Evolutionary conservation across 2,888 invertebrate genomes (phyloP).

Genomic region (Camptogramma bilineatum): DNA sequence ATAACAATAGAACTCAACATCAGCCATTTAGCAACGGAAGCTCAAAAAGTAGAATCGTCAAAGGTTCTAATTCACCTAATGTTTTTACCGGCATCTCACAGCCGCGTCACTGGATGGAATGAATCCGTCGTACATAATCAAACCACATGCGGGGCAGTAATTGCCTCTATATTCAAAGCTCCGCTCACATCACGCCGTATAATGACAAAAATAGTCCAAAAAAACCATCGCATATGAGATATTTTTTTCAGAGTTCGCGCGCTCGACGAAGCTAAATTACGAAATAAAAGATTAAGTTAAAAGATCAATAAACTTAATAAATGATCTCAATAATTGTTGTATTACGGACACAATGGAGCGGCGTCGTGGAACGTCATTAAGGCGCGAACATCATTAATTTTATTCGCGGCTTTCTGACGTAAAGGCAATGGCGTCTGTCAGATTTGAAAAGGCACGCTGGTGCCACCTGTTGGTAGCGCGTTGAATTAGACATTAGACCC

Average conservation of each 20-base stretch:
- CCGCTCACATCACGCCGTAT: conserved; percentile 84
- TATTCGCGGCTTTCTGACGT: conserved; percentile 85
- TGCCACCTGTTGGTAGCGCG: conserved; percentile 85
- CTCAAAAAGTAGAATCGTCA: conserved; percentile 71
- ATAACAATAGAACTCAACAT: conserved; percentile 74
- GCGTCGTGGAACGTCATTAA: conserved; percentile 85
- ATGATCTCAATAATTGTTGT: conserved; percentile 86
- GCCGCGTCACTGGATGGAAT: conserved; percentile 78
- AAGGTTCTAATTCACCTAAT: conserved; percentile 71
- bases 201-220: conserved; percentile 86
- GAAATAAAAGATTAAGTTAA: conserved; percentile 86
- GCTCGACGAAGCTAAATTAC: conserved; percentile 83
- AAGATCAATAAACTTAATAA: conserved; percentile 86
- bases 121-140: conserved; percentile 80
- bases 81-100: conserved; percentile 76
- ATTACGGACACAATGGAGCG: conserved; percentile 85
- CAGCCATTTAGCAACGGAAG: conserved; percentile 83
- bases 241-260: conserved; percentile 82
- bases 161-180: conserved; percentile 84
- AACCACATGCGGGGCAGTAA: conserved; percentile 85
- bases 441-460: conserved; percentile 81
- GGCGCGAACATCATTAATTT: conserved; percentile 85
- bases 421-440: conserved; percentile 84
- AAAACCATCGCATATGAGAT: conserved; percentile 84
- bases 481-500: conserved; percentile 81